A percentile compares a stretch with the other conserved stretches of the same genome.
These are phyloP conservation scores for Petrocephalus zakoni DNA, from an alignment of 2,113 vertebrate genomes.

Conservation along the genomic window DNA sequence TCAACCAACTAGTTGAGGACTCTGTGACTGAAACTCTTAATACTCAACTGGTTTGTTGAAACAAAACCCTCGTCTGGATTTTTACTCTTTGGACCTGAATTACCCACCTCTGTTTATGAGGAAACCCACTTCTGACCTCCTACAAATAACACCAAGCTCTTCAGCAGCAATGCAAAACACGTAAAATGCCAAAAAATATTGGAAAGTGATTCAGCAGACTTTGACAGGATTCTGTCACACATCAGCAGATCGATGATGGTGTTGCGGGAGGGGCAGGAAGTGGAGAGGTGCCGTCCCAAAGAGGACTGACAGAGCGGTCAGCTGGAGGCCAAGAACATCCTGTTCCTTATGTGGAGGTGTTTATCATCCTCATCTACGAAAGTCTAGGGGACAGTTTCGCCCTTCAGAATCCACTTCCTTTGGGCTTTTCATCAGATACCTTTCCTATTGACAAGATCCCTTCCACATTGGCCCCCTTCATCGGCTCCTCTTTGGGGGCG, in stretches of 20 bases:
- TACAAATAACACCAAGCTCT: neutral
- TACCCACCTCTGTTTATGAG: neutral
- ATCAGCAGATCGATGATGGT: neutral
- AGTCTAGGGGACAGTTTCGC: neutral
- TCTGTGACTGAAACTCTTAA: too few relatives aligned
- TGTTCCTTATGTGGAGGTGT: neutral
- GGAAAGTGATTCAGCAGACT: neutral
- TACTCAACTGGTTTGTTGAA: too few relatives aligned
- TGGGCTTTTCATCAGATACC: neutral
- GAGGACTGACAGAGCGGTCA: neutral
- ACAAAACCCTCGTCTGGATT: too few relatives aligned
- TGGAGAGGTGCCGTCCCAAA: neutral
- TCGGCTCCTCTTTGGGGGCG: neutral
- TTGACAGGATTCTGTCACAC: neutral
- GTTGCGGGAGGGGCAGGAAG: neutral
- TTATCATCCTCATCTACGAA: neutral
- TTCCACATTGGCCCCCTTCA: neutral
- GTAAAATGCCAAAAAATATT: neutral
- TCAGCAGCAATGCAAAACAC: neutral
- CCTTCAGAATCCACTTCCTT: neutral
- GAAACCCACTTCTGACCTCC: neutral
- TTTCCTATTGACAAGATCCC: neutral
- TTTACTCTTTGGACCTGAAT: too few relatives aligned
- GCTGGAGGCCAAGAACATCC: neutral
- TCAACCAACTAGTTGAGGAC: too few relatives aligned